Evolutionary conservation across 92 coral and sea anemone species (phyloP).

Genomic region (Phenganax marumi): DNA sequence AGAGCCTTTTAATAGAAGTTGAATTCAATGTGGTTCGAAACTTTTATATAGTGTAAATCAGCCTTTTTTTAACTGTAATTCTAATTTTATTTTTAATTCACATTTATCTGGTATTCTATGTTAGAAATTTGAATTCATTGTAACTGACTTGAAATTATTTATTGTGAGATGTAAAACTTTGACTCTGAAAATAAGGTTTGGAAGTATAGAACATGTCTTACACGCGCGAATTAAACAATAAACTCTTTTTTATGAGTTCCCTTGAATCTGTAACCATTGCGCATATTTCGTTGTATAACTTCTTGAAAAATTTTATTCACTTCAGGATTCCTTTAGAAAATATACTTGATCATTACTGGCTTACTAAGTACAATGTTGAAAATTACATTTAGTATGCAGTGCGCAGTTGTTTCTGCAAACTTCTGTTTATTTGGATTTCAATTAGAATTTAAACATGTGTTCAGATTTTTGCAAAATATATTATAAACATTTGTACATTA

Average conservation of each 20-base stretch:
- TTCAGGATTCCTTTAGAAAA: neutral
- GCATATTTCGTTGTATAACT: neutral
- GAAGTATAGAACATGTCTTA: neutral
- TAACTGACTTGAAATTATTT: slow-evolving; percentile 7
- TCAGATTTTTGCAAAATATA: no score
- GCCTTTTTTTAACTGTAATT: neutral
- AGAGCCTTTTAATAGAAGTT: no score
- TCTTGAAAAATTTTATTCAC: neutral
- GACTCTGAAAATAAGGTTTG: neutral
- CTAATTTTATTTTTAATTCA: neutral
- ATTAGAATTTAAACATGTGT: no score
- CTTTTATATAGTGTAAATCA: no score
- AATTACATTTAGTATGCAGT: no score
- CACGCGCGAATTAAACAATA: slow-evolving; percentile 6
- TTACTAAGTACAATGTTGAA: no score
- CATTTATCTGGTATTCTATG: neutral
- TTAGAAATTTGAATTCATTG: slow-evolving; percentile 5
- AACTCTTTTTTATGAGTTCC: slow-evolving; percentile 13
- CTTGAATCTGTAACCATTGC: neutral
- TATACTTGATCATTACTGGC: no score
- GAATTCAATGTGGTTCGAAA: no score
- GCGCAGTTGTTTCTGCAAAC: no score
- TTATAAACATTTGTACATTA: no score
- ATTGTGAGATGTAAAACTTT: neutral
- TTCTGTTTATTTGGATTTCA: no score